Percentiles rank a stretch among this genome's conserved stretches.
Conservation (phyloP, 2,888 invertebrate genomes). For the Heliconius ethilla region DNA sequence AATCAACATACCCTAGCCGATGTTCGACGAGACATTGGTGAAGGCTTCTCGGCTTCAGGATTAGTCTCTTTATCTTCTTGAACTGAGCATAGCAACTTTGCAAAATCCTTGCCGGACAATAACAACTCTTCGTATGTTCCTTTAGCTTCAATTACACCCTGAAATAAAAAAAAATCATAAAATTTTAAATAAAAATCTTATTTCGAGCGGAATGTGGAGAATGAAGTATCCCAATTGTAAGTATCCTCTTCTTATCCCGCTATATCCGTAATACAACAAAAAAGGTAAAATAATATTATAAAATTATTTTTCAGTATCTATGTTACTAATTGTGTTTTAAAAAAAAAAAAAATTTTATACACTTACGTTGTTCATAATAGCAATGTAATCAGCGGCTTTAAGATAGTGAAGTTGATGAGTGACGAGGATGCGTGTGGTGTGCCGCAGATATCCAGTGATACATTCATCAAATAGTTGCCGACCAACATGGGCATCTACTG, state of each 20-base stretch:
- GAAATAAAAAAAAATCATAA: constrained; percentile 32
- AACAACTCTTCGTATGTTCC: constrained; percentile 83
- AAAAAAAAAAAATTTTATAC: neutral
- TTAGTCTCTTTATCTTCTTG: constrained; percentile 73
- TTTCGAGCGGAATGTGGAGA: neutral
- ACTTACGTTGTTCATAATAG: constrained; percentile 80
- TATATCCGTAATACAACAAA: too few relatives aligned
- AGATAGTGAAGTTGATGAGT: constrained; percentile 92
- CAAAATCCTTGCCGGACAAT: constrained; percentile 82
- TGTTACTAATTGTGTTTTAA: neutral
- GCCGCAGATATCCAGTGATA: constrained; percentile 84
- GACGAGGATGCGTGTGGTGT: constrained; percentile 89
- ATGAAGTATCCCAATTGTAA: too few relatives aligned
- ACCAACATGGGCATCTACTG: constrained; percentile 90
- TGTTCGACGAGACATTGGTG: constrained; percentile 66
- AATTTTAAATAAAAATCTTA: too few relatives aligned
- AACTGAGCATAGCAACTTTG: constrained; percentile 78
- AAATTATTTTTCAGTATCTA: neutral
- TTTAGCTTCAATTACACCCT: constrained; percentile 82
- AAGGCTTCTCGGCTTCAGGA: constrained; percentile 61
- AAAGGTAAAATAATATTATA: too few relatives aligned
- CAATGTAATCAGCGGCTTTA: constrained; percentile 78
- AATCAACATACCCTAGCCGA: constrained; percentile 63
- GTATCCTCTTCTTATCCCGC: too few relatives aligned
- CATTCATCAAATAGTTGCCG: constrained; percentile 90